Evolutionary conservation across 2,888 invertebrate species (phyloP).

Genomic region (Mantis religiosa): DNA sequence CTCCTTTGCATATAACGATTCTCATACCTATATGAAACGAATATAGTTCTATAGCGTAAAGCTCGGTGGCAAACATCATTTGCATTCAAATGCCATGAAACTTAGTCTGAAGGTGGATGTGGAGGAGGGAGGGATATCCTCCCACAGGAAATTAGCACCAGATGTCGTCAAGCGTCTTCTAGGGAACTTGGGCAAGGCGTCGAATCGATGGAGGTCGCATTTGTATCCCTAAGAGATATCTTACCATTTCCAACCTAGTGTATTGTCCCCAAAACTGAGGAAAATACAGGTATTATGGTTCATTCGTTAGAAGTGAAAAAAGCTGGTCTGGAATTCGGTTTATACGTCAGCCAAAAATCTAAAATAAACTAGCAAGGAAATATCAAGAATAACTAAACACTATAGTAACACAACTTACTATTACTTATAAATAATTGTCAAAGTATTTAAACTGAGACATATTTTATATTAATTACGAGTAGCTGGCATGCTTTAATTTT

Average conservation of each 20-base stretch:
- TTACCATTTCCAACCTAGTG: neutral
- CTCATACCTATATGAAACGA: neutral
- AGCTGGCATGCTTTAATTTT: no score
- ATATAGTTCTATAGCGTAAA: neutral
- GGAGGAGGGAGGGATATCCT: neutral
- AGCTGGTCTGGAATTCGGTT: no score
- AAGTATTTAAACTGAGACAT: no score
- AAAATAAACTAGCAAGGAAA: no score
- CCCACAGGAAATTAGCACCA: constrained; percentile 4
- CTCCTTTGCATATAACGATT: neutral
- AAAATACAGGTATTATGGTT: no score
- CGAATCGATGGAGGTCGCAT: neutral
- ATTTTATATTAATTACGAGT: no score
- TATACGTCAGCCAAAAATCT: no score
- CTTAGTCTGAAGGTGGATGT: neutral
- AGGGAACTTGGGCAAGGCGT: neutral
- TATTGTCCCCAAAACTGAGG: neutral
- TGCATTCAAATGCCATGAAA: neutral
- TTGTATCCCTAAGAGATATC: neutral
- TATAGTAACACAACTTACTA: no score
- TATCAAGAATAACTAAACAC: no score
- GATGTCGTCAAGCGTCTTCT: neutral
- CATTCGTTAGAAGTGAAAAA: no score
- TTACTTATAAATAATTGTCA: no score
- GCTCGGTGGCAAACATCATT: neutral